Evolutionary conservation across 2,888 invertebrate species (phyloP).

Genomic region (Thalpophila matura): DNA sequence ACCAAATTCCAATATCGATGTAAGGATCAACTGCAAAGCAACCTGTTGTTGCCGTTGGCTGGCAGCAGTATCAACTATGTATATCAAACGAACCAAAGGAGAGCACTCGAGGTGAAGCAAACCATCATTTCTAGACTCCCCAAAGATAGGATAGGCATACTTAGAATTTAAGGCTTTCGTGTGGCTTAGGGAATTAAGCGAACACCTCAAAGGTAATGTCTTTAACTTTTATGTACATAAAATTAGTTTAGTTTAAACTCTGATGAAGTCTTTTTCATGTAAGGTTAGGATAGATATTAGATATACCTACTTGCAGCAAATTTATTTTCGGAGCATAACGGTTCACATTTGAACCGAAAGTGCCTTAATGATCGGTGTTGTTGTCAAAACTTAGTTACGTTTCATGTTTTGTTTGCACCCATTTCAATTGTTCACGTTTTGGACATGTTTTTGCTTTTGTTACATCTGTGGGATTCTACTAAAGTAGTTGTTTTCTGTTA

Average conservation of each 20-base stretch:
- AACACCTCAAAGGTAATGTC: constrained; percentile 26
- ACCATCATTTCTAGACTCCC: constrained; percentile 69
- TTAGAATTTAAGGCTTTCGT: constrained; percentile 66
- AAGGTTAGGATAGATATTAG: constrained; percentile 51
- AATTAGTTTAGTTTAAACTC: constrained; percentile 28
- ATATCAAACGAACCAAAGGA: constrained; percentile 54
- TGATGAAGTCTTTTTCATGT: constrained; percentile 18
- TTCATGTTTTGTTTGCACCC: constrained; percentile 72
- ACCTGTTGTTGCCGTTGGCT: constrained; percentile 18
- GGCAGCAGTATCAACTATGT: constrained; percentile 36
- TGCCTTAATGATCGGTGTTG: constrained; percentile 89
- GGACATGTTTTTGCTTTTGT: constrained; percentile 59
- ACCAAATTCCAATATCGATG: constrained; percentile 19
- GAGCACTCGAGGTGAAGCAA: constrained; percentile 66
- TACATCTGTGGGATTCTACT: constrained; percentile 48
- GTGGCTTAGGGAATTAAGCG: constrained; percentile 52
- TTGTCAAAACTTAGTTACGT: constrained; percentile 76
- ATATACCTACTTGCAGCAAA: constrained; percentile 44
- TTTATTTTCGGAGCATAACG: constrained; percentile 49
- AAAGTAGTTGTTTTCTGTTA: constrained; percentile 57
- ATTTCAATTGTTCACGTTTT: constrained; percentile 67
- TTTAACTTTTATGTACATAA: constrained; percentile 20
- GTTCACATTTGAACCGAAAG: constrained; percentile 65
- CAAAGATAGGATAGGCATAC: constrained; percentile 79
- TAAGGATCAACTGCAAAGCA: constrained; percentile 10